Conservation (phyloP, 2,888 invertebrate species). For the Phytoseiulus persimilis region DNA sequence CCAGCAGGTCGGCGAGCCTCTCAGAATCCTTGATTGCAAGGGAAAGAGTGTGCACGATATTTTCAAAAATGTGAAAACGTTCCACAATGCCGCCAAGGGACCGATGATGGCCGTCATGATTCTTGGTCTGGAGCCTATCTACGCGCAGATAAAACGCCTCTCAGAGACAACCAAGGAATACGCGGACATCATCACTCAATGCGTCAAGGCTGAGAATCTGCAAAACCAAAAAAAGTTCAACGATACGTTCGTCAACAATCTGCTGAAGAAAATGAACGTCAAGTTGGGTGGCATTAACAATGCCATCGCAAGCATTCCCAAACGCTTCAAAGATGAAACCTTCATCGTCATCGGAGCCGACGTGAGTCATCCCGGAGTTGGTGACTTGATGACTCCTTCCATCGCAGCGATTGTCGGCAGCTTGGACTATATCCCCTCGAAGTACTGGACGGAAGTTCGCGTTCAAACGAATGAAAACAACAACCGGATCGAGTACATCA, state of each 20-base stretch:
- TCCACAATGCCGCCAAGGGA: background rate
- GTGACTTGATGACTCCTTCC: constrained; percentile 58
- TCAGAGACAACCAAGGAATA: background rate
- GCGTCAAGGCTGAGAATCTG: background rate
- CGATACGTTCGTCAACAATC: constrained; percentile 44
- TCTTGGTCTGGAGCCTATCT: background rate
- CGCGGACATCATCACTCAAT: background rate
- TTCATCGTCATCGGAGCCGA: constrained; percentile 74
- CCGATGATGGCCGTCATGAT: constrained; percentile 15
- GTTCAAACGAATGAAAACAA: constrained; percentile 22
- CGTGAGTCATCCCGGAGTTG: constrained; percentile 82
- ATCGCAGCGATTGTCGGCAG: constrained; percentile 66
- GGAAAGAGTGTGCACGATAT: background rate
- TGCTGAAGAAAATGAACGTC: constrained; percentile 49
- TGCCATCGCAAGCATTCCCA: constrained; percentile 52
- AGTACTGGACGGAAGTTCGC: constrained; percentile 54
- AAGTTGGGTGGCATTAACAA: constrained; percentile 50
- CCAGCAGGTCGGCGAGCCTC: background rate
- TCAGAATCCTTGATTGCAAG: background rate
- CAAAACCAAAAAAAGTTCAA: constrained; percentile 42
- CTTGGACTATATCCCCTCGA: constrained; percentile 60
- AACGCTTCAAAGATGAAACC: background rate
- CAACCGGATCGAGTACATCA: constrained; percentile 53
- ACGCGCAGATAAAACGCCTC: background rate
- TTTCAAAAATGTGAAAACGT: background rate